These are phyloP conservation scores for Phoebastria nigripes DNA, from an alignment of 2,797 vertebrate species.

Conservation along the genomic window DNA sequence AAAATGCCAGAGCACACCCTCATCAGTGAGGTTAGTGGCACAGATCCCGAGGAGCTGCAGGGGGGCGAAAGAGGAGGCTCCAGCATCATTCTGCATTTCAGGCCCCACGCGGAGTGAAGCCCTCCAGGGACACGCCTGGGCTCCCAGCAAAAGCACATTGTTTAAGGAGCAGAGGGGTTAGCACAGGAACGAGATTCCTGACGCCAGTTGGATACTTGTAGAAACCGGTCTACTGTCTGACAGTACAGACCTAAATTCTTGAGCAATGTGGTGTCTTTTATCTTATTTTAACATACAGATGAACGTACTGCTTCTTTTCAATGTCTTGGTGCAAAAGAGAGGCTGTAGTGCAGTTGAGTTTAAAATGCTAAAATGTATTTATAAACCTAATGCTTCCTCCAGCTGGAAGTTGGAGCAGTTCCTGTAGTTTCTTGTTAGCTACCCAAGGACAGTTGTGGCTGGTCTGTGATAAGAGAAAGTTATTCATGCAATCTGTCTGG, in stretches of 20 bases:
- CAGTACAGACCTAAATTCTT: not conserved
- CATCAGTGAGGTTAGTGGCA: not conserved
- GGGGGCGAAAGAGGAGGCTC: not conserved
- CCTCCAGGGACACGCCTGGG: not conserved
- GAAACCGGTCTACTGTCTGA: not conserved
- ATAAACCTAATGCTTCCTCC: conserved; percentile 17
- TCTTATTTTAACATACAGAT: not conserved
- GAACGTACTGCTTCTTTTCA: not conserved
- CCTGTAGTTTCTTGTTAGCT: conserved; percentile 30
- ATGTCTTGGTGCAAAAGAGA: not conserved
- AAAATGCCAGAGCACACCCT: not conserved
- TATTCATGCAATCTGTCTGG: conserved; percentile 63
- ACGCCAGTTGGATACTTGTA: not conserved
- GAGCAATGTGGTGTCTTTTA: not conserved
- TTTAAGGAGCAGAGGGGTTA: not conserved
- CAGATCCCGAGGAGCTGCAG: not conserved
- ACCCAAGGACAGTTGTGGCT: conserved; percentile 60
- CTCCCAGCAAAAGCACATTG: not conserved
- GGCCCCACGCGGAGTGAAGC: not conserved
- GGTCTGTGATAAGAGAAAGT: conserved; percentile 64
- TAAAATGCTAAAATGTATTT: not conserved
- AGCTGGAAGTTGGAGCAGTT: conserved; percentile 35
- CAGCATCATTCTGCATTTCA: not conserved
- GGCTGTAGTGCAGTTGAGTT: conserved; percentile 5
- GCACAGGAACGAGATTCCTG: not conserved